phyloP scores from a whole-genome alignment of 2,888 invertebrate genomes.

The Conchocele bisecta region DNA sequence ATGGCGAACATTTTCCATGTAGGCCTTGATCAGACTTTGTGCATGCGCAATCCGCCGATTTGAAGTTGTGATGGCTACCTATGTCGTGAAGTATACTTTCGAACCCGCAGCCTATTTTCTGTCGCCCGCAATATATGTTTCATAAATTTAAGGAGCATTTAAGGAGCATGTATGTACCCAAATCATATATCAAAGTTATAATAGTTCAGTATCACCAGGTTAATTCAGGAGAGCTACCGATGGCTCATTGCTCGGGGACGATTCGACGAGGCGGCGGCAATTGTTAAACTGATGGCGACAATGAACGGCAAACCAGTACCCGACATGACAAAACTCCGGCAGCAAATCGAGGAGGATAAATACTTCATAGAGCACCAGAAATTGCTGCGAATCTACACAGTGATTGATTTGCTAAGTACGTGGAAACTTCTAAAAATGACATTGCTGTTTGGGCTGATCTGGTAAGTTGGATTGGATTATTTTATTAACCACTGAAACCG shows the following conservation, averaged over 20 bases:
- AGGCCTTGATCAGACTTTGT: too few species aligned
- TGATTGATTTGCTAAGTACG: constrained; percentile 1
- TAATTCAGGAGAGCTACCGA: constrained; percentile 2
- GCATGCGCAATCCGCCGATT: too few species aligned
- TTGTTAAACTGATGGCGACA: background rate
- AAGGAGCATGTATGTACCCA: too few species aligned
- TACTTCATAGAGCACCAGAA: background rate
- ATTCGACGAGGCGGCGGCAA: background rate
- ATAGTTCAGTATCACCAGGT: too few species aligned
- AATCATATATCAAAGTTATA: too few species aligned
- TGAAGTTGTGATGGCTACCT: too few species aligned
- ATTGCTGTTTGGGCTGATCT: background rate
- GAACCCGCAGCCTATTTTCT: too few species aligned
- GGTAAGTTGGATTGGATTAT: background rate
- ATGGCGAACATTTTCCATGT: too few species aligned
- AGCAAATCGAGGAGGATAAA: background rate
- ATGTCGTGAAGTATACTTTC: too few species aligned
- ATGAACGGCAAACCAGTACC: constrained; percentile 3
- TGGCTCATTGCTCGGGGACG: constrained; percentile 9
- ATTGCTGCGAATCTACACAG: background rate
- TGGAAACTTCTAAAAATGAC: constrained; percentile 8
- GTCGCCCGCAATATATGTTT: too few species aligned
- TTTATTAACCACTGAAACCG: too few species aligned
- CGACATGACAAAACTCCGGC: background rate
- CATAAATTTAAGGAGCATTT: too few species aligned